Base-by-base conservation (phyloP, 2,888 invertebrate species). In the Blera fallax region DNA sequence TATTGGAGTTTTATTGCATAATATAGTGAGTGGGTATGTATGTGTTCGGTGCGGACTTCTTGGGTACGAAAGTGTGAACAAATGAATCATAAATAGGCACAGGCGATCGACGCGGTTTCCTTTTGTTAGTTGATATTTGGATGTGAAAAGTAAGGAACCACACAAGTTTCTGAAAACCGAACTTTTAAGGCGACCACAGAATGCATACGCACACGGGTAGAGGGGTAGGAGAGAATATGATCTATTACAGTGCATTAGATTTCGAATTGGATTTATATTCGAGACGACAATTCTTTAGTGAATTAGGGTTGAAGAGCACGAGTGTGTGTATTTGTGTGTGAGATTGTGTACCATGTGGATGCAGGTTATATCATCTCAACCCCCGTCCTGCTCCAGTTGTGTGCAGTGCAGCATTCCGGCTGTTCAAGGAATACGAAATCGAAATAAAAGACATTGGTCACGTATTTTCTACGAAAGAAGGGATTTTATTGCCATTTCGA, bases 361-460 rank as follows among this genome's bases (percentile, higher is more conserved):
- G 74, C 81, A 85, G 70, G 65, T 50, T 73, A 50, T 56, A 74
- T 37, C 37, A 34, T 69, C 18, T 43, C 37, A 21, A n/a, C 27
- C 64, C 18, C 79, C 40, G 48, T 45, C 40, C 32, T 11, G 27
- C 43, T 45, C 29, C 43, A 10, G 3, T 21, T 45, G 34, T 65
- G 74, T 70, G 74, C 72, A 77, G 72, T 85, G 85, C 85, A 85
- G 81, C 76, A 77, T 77, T 85, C 70, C 60, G 72, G 40, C 76
- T 65, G 70, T 77, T 72, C 48, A 14, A 87, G 56, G 81, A 87
- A 87, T 87, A 87, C 87, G 87, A 87, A 92, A 91, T 91, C 90
- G 91, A 90, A 91, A 91, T 92, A 92, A 91, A 91, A 91, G 90
- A 90, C 91, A 91, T 91, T 91, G 91, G 92, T 91, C 92, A 92